Conservation (phyloP, 2,797 vertebrate species). For the Oreochromis grahami region DNA sequence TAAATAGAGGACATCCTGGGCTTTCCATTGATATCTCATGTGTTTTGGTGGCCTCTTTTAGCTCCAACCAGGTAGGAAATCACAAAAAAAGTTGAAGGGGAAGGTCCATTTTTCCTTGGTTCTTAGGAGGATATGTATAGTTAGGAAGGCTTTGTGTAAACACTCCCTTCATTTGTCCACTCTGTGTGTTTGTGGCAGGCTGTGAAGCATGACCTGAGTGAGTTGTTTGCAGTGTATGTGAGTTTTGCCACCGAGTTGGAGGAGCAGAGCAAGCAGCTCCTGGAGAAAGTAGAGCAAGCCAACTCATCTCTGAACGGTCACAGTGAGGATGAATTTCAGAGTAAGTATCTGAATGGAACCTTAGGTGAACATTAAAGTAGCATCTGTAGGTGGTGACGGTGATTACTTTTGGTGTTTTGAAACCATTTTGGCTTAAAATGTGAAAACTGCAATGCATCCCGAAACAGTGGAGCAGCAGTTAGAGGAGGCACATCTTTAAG, state of each 20-base stretch:
- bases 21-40: neutral
- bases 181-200: conserved; percentile 55
- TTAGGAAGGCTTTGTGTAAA: neutral
- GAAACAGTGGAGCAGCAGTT: neutral
- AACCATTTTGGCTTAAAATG: accelerated
- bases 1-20: neutral
- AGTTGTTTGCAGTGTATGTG: conserved; percentile 66
- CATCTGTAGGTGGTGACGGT: neutral
- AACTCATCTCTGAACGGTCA: conserved; percentile 39
- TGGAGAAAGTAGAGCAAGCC: conserved; percentile 58
- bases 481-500: neutral
- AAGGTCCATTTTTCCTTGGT: neutral
- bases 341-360: conserved; percentile 60
- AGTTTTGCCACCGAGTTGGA: conserved; percentile 70
- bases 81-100: neutral
- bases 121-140: neutral
- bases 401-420: accelerated
- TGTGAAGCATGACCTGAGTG: conserved; percentile 76
- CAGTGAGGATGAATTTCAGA: conserved; percentile 56
- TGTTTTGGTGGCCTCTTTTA: neutral
- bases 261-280: conserved; percentile 62
- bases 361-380: neutral
- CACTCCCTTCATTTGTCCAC: neutral
- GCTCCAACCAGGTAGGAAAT: neutral
- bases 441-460: neutral